These are phyloP conservation scores for Catalaphyllia jardinei DNA, from an alignment of 64 coral and sea anemone species.

Conservation along the genomic window DNA sequence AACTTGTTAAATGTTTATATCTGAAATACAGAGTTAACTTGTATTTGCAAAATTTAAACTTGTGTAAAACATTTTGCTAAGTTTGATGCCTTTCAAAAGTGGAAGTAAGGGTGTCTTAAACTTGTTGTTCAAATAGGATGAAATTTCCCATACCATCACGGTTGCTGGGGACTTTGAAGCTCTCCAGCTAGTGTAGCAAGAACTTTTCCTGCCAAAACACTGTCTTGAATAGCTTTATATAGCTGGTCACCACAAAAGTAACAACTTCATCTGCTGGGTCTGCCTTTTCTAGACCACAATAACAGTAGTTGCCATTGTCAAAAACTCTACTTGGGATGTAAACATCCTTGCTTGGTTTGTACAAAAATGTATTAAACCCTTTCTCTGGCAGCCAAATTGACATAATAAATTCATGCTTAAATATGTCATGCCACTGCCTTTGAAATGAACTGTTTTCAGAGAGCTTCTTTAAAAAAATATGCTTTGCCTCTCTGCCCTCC, in stretches of 20 bases:
- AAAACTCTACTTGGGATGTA: slow-evolving; percentile 22
- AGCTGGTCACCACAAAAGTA: slow-evolving; percentile 1
- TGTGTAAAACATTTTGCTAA: slow-evolving; percentile 36
- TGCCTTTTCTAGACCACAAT: slow-evolving; percentile 3
- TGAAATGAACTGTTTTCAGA: slow-evolving; percentile 22
- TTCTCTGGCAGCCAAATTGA: slow-evolving; percentile 2
- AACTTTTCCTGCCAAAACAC: slow-evolving; percentile 30
- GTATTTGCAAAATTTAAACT: neutral
- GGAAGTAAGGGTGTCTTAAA: neutral
- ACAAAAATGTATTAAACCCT: neutral
- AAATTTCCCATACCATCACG: neutral
- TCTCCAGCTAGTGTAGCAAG: slow-evolving; percentile 18
- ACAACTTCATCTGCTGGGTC: slow-evolving; percentile 5
- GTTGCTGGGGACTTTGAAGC: slow-evolving; percentile 36
- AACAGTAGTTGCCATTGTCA: slow-evolving; percentile 1
- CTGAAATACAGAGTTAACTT: too few species aligned
- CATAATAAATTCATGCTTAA: slow-evolving; percentile 1
- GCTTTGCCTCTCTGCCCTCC: slow-evolving; percentile 1
- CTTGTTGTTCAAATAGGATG: neutral
- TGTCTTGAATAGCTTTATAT: slow-evolving; percentile 44
- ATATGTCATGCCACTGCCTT: slow-evolving; percentile 18
- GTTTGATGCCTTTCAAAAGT: neutral
- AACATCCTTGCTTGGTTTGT: neutral
- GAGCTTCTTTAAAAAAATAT: slow-evolving; percentile 12
- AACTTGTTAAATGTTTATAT: too few species aligned